A percentile compares a stretch with the other conserved stretches of the same genome.
phyloP scores from a whole-genome alignment of 1,140 invertebrate genomes.

The Dufourea novaeangliae region DNA sequence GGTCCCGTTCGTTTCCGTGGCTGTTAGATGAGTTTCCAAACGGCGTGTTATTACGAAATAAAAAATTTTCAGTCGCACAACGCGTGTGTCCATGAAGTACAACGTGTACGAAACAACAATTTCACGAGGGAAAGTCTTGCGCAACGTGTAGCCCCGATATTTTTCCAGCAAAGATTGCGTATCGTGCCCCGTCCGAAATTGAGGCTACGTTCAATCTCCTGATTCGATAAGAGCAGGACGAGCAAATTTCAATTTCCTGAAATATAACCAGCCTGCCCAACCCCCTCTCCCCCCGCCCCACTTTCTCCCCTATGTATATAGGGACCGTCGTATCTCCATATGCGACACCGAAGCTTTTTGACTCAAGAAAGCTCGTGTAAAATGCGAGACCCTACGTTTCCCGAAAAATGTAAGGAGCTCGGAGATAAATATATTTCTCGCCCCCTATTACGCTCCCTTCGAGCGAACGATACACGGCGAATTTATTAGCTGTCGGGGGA shows the following conservation, averaged over 20 bases:
- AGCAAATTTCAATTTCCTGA: constrained; percentile 60
- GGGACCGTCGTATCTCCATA: constrained; percentile 26
- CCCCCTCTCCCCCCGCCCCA: too few species aligned
- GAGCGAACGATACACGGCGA: neutral
- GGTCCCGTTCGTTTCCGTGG: neutral
- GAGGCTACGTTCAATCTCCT: constrained; percentile 49
- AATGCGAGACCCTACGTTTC: neutral
- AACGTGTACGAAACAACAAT: constrained; percentile 8
- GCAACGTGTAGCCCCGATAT: neutral
- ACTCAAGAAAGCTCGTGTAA: neutral
- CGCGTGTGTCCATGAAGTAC: too few species aligned
- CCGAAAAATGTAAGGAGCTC: neutral
- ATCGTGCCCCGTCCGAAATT: constrained; percentile 11
- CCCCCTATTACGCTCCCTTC: neutral
- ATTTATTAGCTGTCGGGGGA: too few species aligned
- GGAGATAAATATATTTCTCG: neutral
- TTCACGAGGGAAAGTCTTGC: neutral
- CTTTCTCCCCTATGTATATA: neutral
- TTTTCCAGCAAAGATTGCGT: constrained; percentile 24
- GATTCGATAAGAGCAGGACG: constrained; percentile 58
- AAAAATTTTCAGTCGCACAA: neutral
- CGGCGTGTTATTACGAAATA: neutral
- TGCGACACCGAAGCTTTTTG: constrained; percentile 13
- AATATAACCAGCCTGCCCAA: constrained; percentile 43
- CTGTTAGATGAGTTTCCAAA: neutral